Conservation (phyloP, 2,888 invertebrate species). For the Drosophila meridiana region DNA sequence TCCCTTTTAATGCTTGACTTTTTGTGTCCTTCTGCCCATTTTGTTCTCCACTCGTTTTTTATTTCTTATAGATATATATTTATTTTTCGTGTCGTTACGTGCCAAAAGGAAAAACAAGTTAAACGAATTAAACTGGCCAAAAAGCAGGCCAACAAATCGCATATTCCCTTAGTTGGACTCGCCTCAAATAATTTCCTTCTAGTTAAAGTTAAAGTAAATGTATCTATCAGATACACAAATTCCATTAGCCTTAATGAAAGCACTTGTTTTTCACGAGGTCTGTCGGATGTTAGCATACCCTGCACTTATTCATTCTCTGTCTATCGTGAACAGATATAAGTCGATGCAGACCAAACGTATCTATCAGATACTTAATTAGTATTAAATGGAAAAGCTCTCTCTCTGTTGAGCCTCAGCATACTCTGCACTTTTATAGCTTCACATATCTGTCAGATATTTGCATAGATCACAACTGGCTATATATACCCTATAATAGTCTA, state of each 20-base stretch:
- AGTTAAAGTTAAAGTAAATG: conserved; percentile 15
- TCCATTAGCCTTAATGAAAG: conserved; percentile 10
- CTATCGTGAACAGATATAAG: background rate
- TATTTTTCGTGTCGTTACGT: conserved; percentile 39
- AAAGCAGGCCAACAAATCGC: conserved; percentile 16
- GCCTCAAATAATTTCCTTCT: conserved; percentile 20
- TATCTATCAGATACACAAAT: conserved; percentile 25
- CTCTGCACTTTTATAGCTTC: background rate
- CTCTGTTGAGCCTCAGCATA: background rate
- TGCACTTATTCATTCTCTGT: background rate
- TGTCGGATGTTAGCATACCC: background rate
- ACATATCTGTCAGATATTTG: background rate
- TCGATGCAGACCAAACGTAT: conserved; percentile 9
- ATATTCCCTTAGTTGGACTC: conserved; percentile 17
- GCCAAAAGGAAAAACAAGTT: conserved; percentile 42
- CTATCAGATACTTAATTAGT: conserved; percentile 24
- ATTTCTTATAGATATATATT: conserved; percentile 17
- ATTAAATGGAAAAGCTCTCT: background rate
- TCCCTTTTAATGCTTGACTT: background rate
- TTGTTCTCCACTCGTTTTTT: conserved; percentile 10
- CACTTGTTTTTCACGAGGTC: background rate
- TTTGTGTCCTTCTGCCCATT: conserved; percentile 16
- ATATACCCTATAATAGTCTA: background rate
- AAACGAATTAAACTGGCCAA: conserved; percentile 6
- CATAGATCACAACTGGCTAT: background rate